phyloP scores from a whole-genome alignment of 1,140 invertebrate species.

The Trachelipus rathkii region DNA sequence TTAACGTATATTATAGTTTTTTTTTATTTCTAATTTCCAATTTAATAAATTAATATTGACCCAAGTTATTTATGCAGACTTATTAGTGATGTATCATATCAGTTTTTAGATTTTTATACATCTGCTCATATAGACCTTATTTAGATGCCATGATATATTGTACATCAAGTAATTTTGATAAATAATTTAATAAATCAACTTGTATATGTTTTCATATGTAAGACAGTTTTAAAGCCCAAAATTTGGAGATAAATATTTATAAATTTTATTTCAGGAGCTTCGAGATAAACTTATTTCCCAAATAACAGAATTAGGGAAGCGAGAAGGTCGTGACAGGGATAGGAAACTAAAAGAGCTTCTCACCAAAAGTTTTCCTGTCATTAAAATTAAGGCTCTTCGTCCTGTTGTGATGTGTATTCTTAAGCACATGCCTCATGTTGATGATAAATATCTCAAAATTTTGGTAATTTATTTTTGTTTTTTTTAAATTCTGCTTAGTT shows the following conservation, averaged over 20 bases:
- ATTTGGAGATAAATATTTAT: too few relatives aligned
- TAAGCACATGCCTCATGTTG: slow-evolving; percentile 87
- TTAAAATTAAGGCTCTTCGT: slow-evolving; percentile 82
- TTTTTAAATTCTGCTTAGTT: too few relatives aligned
- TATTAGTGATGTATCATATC: background rate
- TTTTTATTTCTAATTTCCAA: background rate
- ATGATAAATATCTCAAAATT: slow-evolving; percentile 84
- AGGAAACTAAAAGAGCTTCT: slow-evolving; percentile 86
- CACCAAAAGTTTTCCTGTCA: slow-evolving; percentile 87
- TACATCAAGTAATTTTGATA: too few relatives aligned
- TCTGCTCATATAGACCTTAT: background rate
- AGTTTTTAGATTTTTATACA: too few relatives aligned
- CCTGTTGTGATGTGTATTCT: slow-evolving; percentile 94
- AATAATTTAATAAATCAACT: too few relatives aligned
- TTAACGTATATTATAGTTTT: too few relatives aligned
- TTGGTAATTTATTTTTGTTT: slow-evolving; percentile 56
- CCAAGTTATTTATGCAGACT: background rate
- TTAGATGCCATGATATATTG: too few relatives aligned
- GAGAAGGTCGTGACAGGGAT: slow-evolving; percentile 71
- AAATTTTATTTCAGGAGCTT: slow-evolving; percentile 60
- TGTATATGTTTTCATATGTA: too few relatives aligned
- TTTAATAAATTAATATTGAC: background rate
- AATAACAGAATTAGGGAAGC: slow-evolving; percentile 79
- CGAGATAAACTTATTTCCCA: slow-evolving; percentile 80
- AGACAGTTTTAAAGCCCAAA: too few relatives aligned